A percentile compares a stretch with the other conserved stretches of the same genome.
phyloP scores from a whole-genome alignment of 2,797 vertebrate species.

The Arrhamphus sclerolepis region DNA sequence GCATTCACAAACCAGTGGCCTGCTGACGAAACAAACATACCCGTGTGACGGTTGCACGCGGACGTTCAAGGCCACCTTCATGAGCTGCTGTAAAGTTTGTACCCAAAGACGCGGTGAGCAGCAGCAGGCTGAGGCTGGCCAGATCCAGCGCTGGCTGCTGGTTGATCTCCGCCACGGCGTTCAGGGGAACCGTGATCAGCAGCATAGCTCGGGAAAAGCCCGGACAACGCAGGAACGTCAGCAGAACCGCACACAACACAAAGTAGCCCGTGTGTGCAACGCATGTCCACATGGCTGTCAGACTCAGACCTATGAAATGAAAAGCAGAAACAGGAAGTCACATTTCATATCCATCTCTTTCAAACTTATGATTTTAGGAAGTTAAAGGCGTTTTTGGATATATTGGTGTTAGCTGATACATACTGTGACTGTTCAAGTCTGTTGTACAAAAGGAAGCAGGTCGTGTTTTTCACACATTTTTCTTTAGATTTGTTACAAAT shows the following conservation, averaged over 20 bases:
- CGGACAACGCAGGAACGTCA: constrained; percentile 82
- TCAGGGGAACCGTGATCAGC: constrained; percentile 79
- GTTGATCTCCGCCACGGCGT: constrained; percentile 78
- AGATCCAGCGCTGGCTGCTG: constrained; percentile 80
- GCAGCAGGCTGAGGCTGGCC: constrained; percentile 72
- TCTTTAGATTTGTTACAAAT: no score
- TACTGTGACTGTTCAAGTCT: no score
- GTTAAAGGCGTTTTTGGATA: no score
- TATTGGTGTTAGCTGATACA: no score
- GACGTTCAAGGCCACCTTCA: no score
- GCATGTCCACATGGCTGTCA: constrained; percentile 78
- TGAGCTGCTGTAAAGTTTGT: not conserved
- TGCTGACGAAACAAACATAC: constrained; percentile 33
- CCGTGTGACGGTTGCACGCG: not conserved
- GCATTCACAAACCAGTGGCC: constrained; percentile 77
- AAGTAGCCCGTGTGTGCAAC: constrained; percentile 78
- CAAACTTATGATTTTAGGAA: not conserved
- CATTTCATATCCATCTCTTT: not conserved
- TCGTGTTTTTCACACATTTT: no score
- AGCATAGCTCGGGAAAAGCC: constrained; percentile 70
- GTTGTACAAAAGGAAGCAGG: no score
- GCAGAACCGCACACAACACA: constrained; percentile 73
- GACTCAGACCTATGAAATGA: constrained; percentile 75
- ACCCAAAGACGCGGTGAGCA: constrained; percentile 73
- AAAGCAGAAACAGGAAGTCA: not conserved